Percentiles rank a stretch among this genome's conserved stretches.
Conservation (phyloP, 2,797 vertebrate species). For the Poecilia gillii region DNA sequence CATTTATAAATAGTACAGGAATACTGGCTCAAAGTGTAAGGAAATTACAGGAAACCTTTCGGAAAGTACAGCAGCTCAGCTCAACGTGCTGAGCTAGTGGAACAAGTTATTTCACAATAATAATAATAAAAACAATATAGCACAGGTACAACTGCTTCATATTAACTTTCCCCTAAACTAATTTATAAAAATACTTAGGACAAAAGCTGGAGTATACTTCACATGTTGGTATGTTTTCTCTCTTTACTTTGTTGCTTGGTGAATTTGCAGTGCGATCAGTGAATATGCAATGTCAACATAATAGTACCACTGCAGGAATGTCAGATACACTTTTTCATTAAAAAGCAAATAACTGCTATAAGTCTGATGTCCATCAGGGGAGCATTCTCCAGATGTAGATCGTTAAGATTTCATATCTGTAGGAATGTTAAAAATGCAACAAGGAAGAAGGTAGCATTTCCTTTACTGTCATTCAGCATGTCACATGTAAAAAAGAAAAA, state of each 20-base stretch:
- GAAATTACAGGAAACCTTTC: background rate
- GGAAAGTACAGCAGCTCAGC: background rate
- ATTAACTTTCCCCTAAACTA: background rate
- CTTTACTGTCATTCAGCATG: background rate
- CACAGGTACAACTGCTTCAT: background rate
- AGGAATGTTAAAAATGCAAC: conserved; percentile 34
- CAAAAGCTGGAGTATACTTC: background rate
- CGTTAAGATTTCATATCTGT: conserved; percentile 24
- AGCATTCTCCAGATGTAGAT: background rate
- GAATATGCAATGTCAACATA: background rate
- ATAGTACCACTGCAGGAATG: background rate
- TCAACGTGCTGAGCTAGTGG: background rate
- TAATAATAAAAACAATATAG: background rate
- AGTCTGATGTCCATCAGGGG: background rate
- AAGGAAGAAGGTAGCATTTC: background rate
- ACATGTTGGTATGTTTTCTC: background rate
- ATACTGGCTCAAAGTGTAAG: background rate
- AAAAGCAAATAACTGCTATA: conserved; percentile 26
- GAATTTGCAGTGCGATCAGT: background rate
- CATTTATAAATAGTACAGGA: background rate
- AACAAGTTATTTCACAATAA: background rate
- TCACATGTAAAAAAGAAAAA: background rate
- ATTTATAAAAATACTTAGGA: background rate
- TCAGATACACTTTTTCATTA: background rate
- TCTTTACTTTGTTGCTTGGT: background rate